These are phyloP conservation scores for Oncorhynchus tshawytscha DNA, from an alignment of 2,113 vertebrate species.

Conservation along the genomic window DNA sequence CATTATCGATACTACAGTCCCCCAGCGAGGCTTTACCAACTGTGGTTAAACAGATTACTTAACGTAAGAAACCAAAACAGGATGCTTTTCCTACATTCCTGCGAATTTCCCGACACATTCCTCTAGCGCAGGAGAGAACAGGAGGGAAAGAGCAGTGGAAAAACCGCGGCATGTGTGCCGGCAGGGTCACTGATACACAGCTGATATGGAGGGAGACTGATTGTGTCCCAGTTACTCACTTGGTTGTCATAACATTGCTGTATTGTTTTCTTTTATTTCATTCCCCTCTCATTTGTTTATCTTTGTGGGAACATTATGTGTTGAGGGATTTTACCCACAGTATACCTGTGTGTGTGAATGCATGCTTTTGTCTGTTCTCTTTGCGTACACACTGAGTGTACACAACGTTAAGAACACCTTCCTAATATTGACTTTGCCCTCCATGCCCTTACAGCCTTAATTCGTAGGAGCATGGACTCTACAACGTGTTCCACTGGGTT, in stretches of 20 bases:
- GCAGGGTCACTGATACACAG: conserved; percentile 61
- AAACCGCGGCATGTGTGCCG: conserved; percentile 57
- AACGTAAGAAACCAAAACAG: conserved; percentile 75
- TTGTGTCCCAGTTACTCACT: conserved; percentile 70
- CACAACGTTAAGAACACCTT: neutral
- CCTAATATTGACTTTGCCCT: too few relatives aligned
- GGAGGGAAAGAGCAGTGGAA: conserved; percentile 62
- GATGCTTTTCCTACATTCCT: conserved; percentile 79
- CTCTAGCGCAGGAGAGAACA: conserved; percentile 51
- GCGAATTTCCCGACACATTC: conserved; percentile 57
- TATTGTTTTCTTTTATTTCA: conserved; percentile 38
- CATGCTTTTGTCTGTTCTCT: neutral
- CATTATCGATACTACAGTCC: neutral
- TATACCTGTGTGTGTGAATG: too few relatives aligned
- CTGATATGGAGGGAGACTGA: conserved; percentile 62
- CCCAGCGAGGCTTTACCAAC: conserved; percentile 1
- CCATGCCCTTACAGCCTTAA: too few relatives aligned
- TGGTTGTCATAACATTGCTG: conserved; percentile 62
- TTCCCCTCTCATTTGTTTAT: conserved; percentile 43
- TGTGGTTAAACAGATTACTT: conserved; percentile 59
- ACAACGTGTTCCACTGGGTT: too few relatives aligned
- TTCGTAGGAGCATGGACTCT: too few relatives aligned
- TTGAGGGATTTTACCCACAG: too few relatives aligned
- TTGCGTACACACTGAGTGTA: neutral
- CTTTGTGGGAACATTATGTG: too few relatives aligned